Evolutionary conservation across 2,888 invertebrate genomes (phyloP).

Genomic region (Apoderus coryli): DNA sequence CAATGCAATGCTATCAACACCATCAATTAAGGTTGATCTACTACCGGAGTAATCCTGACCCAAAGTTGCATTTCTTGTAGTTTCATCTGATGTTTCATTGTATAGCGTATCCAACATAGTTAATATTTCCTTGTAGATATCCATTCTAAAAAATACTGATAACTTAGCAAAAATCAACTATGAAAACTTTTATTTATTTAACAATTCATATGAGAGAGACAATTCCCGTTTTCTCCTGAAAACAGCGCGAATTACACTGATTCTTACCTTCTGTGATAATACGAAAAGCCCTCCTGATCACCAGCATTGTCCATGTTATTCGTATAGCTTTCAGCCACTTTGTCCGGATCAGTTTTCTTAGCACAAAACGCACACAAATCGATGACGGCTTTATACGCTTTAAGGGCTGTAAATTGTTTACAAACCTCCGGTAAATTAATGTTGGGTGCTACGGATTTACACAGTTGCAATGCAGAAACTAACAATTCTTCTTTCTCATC

Average conservation of each 20-base stretch:
- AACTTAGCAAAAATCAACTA: slow-evolving; percentile 6
- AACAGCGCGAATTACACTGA: no score
- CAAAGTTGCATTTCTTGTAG: slow-evolving; percentile 8
- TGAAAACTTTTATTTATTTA: no score
- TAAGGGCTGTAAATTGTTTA: slow-evolving; percentile 63
- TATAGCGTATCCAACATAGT: slow-evolving; percentile 58
- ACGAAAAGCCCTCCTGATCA: slow-evolving; percentile 57
- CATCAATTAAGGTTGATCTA: slow-evolving; percentile 16
- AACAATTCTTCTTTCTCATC: slow-evolving; percentile 66
- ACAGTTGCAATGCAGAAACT: slow-evolving; percentile 64
- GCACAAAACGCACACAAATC: slow-evolving; percentile 79
- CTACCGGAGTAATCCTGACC: slow-evolving; percentile 11
- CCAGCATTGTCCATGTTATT: slow-evolving; percentile 67
- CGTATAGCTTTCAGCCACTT: slow-evolving; percentile 77
- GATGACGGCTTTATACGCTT: slow-evolving; percentile 78
- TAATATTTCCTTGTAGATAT: slow-evolving; percentile 78
- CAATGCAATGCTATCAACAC: slow-evolving; percentile 10
- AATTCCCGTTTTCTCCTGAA: no score
- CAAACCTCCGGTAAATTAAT: slow-evolving; percentile 75
- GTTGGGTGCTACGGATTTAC: slow-evolving; percentile 78
- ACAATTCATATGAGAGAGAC: no score
- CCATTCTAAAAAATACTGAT: slow-evolving; percentile 45
- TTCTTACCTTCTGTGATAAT: slow-evolving; percentile 23
- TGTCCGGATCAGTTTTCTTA: slow-evolving; percentile 74
- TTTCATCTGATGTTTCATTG: slow-evolving; percentile 18